Evolutionary conservation across 35 echinoderm and acorn worm species (phyloP), one percentile per base, ranked within the genome.

Genomic region (Strongylocentrotus purpuratus): DNA sequence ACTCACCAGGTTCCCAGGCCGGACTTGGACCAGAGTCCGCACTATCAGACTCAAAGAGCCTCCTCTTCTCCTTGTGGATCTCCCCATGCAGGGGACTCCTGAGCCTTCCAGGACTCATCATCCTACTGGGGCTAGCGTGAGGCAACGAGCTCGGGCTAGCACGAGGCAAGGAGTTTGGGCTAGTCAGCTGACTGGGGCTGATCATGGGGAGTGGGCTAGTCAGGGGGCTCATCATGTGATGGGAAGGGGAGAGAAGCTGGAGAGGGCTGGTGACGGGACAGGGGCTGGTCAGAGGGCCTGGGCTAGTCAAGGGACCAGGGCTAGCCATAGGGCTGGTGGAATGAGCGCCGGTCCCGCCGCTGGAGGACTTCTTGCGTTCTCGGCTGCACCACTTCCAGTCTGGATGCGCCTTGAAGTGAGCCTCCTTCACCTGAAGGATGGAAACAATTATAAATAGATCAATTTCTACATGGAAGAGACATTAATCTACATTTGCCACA

Each of bases 331-430:
- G 95, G n/a, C 70, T 90, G 48, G 89, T 85, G 59, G 85, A 47
- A 33, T 93, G 91, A 17, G 18, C 31, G 17, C 45, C 91, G 65
- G 35, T 91, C 17, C 88, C 32, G n/a, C 88, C 88, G 95, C 96
- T 96, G 17, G 97, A 94, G 41, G 98, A 99, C 97, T 99, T 99
- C 96, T 99, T 99, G 46, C 98, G 94, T 85, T 99, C 98, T 94
- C 95, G 95, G 71, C 96, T 99, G 94, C 98, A 99, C 98, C 98
- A 99, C 59, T 99, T 99, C 98, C 98, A 99, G 88, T 99, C 98
- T 86, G 98, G 98, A 93, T 99, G 98, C 22, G 97, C 98, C 90
- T 99, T 99, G 87, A 97, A 99, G 48, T 99, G 98, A 95, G 98
- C 98, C 59, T 99, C 98, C 94, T 99, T 99, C 61, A 99, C 98